A percentile compares a stretch with the other conserved stretches of the same genome.
phyloP scores from a whole-genome alignment of 1,140 invertebrate genomes.

The Drosophila ercepeae region DNA sequence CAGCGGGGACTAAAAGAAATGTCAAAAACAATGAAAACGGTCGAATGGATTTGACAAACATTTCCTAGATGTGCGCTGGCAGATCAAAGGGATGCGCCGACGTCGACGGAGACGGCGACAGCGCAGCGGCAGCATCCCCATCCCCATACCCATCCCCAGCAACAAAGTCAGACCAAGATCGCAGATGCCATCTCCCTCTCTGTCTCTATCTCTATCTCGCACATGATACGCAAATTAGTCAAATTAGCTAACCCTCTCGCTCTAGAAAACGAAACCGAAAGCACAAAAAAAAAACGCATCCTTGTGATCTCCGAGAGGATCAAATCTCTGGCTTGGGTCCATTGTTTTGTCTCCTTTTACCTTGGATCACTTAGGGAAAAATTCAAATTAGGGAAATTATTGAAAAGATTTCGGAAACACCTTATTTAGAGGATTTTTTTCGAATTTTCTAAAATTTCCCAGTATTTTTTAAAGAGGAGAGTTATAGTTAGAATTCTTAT shows the following conservation, averaged over 20 bases:
- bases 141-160: constrained; percentile 10
- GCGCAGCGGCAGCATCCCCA: constrained; percentile 5
- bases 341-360: constrained; percentile 1
- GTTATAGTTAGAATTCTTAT: too few species aligned
- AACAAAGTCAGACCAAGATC: constrained; percentile 30
- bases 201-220: neutral
- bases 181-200: constrained; percentile 11
- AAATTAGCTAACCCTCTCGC: constrained; percentile 60
- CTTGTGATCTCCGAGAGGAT: neutral
- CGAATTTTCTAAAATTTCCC: too few species aligned
- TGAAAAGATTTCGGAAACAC: too few species aligned
- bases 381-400: neutral
- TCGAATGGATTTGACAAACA: constrained; percentile 83
- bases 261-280: constrained; percentile 11
- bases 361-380: neutral
- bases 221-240: constrained; percentile 57
- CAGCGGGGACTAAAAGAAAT: constrained; percentile 71
- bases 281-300: constrained; percentile 24
- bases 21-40: constrained; percentile 83
- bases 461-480: too few species aligned
- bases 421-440: too few species aligned
- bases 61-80: constrained; percentile 83
- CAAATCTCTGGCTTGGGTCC: neutral
- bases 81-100: constrained; percentile 71
- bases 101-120: constrained; percentile 12